Percentiles rank a stretch among this genome's conserved stretches.
Conservation (phyloP, 2,888 invertebrate genomes). For the Andrena dorsata region DNA sequence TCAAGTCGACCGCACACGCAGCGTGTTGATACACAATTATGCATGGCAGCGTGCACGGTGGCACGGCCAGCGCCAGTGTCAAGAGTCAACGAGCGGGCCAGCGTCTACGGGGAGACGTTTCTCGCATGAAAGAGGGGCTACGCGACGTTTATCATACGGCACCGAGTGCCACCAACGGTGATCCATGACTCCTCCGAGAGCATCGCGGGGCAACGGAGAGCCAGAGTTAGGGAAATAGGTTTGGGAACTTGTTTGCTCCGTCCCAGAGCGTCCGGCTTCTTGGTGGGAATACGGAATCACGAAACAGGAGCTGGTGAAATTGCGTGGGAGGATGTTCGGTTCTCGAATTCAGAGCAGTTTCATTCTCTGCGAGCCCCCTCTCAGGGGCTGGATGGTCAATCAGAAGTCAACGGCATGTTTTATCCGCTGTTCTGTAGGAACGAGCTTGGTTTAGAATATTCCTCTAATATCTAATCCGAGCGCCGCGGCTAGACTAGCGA, state of each 20-base stretch:
- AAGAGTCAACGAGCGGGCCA: constrained; percentile 38
- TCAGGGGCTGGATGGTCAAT: not conserved
- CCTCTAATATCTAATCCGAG: no score
- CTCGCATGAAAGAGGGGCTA: constrained; percentile 36
- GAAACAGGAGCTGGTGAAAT: constrained; percentile 76
- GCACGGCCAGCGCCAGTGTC: constrained; percentile 29
- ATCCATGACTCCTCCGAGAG: constrained; percentile 84
- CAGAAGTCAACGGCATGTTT: no score
- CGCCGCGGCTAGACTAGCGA: not conserved
- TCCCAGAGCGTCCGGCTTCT: constrained; percentile 67
- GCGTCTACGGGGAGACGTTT: constrained; percentile 38
- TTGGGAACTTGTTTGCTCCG: constrained; percentile 83
- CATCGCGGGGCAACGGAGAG: constrained; percentile 34
- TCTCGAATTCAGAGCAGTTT: not conserved
- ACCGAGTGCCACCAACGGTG: constrained; percentile 78
- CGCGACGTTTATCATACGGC: constrained; percentile 69
- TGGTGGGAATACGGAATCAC: constrained; percentile 81
- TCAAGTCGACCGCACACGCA: constrained; percentile 81
- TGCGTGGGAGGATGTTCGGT: constrained; percentile 63
- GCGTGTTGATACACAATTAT: constrained; percentile 85
- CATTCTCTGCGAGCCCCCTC: not conserved
- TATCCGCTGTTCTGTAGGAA: no score
- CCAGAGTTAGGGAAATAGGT: constrained; percentile 84
- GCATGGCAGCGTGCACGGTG: constrained; percentile 79
- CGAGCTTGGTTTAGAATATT: no score